Conservation (phyloP, 2,797 vertebrate species). For the Alauda arvensis region DNA sequence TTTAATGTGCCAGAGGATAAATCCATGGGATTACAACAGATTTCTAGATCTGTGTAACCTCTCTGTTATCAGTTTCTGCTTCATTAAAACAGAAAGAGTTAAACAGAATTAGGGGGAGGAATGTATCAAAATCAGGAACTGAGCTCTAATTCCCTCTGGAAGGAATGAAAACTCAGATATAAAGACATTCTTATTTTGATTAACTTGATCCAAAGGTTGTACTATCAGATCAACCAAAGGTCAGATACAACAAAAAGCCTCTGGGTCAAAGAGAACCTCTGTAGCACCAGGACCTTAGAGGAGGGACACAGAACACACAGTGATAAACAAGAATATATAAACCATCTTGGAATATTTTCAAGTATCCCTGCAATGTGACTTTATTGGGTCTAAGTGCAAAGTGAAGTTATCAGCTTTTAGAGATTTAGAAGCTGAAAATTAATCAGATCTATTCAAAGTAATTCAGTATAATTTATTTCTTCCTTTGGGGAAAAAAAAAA, state of each 20-base stretch:
- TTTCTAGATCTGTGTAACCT: not conserved
- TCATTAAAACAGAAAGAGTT: not conserved
- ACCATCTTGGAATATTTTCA: not conserved
- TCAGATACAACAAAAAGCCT: not conserved
- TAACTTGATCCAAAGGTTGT: not conserved
- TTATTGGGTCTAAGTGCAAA: conserved; percentile 21
- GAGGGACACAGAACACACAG: not conserved
- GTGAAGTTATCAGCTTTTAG: not conserved
- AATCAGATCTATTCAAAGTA: not conserved
- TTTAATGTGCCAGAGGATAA: not conserved
- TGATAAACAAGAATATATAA: not conserved
- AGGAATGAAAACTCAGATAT: not conserved
- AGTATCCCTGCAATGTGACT: not conserved
- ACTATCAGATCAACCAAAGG: not conserved
- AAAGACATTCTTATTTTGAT: not conserved
- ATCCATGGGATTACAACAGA: not conserved
- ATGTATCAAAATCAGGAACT: not conserved
- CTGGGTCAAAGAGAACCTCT: not conserved
- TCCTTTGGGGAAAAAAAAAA: not conserved
- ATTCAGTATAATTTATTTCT: not conserved
- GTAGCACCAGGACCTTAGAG: not conserved
- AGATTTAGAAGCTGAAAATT: not conserved
- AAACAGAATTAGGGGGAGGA: not conserved
- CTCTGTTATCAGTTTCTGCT: not conserved
- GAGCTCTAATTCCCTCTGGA: not conserved